Base-by-base conservation (phyloP, 2,888 invertebrate species). In the Hydropsyche betteni region DNA sequence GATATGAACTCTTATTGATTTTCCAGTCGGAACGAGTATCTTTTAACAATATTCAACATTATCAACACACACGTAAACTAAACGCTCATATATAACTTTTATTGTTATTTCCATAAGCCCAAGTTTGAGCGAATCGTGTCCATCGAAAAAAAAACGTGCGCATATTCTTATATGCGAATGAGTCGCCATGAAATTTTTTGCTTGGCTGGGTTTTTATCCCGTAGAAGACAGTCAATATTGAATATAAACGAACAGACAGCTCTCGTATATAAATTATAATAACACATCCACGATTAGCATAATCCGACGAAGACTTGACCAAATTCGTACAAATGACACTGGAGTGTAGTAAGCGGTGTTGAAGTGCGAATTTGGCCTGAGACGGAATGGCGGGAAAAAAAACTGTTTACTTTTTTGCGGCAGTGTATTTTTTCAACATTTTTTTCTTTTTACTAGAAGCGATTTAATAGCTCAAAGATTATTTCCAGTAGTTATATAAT, bases 1-100 rank as follows among this genome's bases (percentile, higher is more conserved):
- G 61, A 61, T 61, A 61, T 61, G 61, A 61, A 61, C 61, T 61
- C 61, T 24, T 61, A 61, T 61, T 61, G 61, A 61, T 61, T 61
- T 61, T 61, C 61, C 61, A 24, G 61, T 7, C 16, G 24, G 33
- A 33, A 24, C 61, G 61, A 33, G 33, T 61, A 61, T 61, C 61
- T 61, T 24, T 61, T 33, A 24, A 61, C 61, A 61, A 33, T 61
- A 61, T 61, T 7, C 44, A 44, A 44, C 44, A 10, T 10, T 44
- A 24, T 24, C 24, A 24, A 24, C 24, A 24, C 24, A 24, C 24
- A 24, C 24, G 24, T 24, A 24, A 24, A 2, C 24, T 24, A 24
- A 24, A 24, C 24, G 24, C 24, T 24, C 24, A 24, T 24, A 24
- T 24, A 24, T 24, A 24, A 24, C 24, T 24, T 24, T 24, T 24